Conservation (phyloP, 2,888 invertebrate genomes). For the Nipponacmea schrenckii region DNA sequence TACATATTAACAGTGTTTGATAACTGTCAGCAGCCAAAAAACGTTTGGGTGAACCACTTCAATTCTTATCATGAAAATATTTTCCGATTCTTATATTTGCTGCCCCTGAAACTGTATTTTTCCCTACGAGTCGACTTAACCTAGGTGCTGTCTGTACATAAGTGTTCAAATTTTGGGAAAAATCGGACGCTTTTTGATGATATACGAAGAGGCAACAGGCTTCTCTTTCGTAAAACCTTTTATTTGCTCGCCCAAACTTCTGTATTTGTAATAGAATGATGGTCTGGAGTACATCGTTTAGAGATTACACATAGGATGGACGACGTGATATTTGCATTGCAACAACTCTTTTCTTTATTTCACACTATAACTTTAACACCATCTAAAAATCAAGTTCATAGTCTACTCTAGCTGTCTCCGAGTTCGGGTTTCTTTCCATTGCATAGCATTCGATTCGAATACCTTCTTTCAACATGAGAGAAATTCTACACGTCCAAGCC, state of each 20-base stretch:
- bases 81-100: not conserved
- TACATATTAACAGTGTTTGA: not conserved
- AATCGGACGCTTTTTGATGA: no score
- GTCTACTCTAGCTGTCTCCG: not conserved
- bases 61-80: not conserved
- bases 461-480: slow-evolving; percentile 28
- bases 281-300: not conserved
- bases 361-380: not conserved
- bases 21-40: not conserved
- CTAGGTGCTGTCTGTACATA: no score
- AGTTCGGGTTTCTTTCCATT: not conserved
- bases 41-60: not conserved
- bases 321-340: slow-evolving; percentile 2
- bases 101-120: not conserved
- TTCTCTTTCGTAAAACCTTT: not conserved
- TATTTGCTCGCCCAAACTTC: not conserved
- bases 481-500: slow-evolving; percentile 39
- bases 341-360: not conserved
- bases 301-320: slow-evolving; percentile 2
- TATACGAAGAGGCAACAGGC: no score
- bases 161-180: no score
- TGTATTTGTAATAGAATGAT: not conserved
- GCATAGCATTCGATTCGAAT: not conserved
- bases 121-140: no score
- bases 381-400: not conserved